phyloP scores from a whole-genome alignment of 2,888 invertebrate species.

The Helobdella robusta region DNA sequence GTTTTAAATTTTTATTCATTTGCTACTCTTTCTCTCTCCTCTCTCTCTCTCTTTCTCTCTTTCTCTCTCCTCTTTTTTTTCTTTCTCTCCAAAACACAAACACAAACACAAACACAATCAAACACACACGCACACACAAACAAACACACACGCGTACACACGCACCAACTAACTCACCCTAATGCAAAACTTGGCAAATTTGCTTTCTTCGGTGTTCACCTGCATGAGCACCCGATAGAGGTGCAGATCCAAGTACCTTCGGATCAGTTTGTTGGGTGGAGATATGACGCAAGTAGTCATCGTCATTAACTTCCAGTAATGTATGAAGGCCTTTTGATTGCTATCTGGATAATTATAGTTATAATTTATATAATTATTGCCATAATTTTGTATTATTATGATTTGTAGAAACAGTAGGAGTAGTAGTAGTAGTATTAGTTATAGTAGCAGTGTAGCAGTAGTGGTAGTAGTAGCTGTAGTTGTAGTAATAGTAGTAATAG shows the following conservation, averaged over 20 bases:
- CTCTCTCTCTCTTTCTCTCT: no score
- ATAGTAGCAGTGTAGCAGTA: no score
- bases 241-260: constrained; percentile 78
- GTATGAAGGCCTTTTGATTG: constrained; percentile 47
- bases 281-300: constrained; percentile 71
- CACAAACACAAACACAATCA: background rate
- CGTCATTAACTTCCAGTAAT: constrained; percentile 83
- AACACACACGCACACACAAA: background rate
- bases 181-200: constrained; percentile 83
- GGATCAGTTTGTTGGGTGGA: constrained; percentile 73
- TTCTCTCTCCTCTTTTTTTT: background rate
- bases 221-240: constrained; percentile 66
- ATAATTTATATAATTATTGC: no score
- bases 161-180: constrained; percentile 38
- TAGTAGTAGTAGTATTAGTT: no score
- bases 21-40: no score
- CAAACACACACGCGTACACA: no score
- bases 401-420: no score
- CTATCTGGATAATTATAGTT: no score
- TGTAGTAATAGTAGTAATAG: no score
- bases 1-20: no score
- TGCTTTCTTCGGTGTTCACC: constrained; percentile 81
- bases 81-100: background rate
- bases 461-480: no score
- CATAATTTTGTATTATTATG: no score